Evolutionary conservation across 2,113 vertebrate species (phyloP).

Genomic region (Chamaetylas fuelleborni): DNA sequence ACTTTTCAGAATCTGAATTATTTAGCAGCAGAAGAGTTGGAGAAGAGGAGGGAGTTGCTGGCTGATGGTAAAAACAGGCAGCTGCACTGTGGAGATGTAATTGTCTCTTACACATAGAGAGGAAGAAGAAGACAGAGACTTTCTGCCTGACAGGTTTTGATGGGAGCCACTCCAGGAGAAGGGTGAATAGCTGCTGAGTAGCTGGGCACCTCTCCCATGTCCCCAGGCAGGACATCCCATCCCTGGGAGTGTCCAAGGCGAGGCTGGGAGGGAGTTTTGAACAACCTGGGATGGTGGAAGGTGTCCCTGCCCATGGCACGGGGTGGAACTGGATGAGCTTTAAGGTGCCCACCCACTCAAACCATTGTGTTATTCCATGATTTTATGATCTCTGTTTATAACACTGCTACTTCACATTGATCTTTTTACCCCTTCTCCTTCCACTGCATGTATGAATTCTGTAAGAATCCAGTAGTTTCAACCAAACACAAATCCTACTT

Average conservation of each 20-base stretch:
- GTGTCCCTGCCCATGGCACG: background rate
- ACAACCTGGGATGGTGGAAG: background rate
- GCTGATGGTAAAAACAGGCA: background rate
- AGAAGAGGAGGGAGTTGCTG: background rate
- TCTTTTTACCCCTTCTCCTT: background rate
- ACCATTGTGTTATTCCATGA: background rate
- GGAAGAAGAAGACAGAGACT: background rate
- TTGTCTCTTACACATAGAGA: background rate
- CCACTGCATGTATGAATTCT: background rate
- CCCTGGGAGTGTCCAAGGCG: background rate
- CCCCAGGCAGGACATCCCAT: background rate
- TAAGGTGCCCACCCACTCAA: background rate
- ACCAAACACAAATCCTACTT: background rate
- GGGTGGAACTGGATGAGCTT: background rate
- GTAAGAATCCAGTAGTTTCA: background rate
- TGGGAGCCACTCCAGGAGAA: background rate
- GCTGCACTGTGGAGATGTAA: background rate
- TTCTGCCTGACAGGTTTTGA: background rate
- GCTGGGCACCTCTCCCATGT: background rate
- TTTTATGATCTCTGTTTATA: background rate
- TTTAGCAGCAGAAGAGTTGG: background rate
- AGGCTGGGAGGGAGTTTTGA: background rate
- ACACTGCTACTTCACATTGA: background rate
- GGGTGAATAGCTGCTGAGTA: background rate
- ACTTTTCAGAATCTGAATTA: background rate